A percentile compares a stretch with the other conserved stretches of the same genome.
These are phyloP conservation scores for Sceloporus tristichus DNA, from an alignment of 2,113 vertebrate genomes.

Conservation along the genomic window DNA sequence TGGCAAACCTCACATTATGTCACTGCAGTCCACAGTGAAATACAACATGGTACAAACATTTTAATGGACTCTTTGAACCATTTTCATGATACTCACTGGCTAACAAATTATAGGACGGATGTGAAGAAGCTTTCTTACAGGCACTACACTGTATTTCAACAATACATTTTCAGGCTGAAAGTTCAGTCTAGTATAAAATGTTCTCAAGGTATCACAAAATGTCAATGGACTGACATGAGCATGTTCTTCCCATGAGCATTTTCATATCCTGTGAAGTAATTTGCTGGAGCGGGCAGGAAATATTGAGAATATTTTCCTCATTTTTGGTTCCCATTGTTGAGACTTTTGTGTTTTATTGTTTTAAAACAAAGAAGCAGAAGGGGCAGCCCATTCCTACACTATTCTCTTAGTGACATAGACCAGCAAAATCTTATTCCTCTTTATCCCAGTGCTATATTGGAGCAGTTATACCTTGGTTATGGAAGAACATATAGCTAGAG, in stretches of 20 bases:
- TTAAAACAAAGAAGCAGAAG: background rate
- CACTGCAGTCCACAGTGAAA: background rate
- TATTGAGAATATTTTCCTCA: background rate
- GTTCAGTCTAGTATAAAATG: background rate
- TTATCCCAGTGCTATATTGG: background rate
- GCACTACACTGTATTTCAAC: background rate
- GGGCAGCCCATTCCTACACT: background rate
- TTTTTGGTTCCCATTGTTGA: background rate
- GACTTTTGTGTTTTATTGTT: background rate
- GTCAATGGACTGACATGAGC: too few relatives aligned
- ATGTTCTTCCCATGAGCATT: background rate
- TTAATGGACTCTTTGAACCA: background rate
- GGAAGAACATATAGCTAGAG: background rate
- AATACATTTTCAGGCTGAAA: background rate
- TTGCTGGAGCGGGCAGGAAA: background rate
- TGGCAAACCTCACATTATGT: too few relatives aligned
- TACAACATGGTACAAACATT: background rate
- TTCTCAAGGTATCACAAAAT: background rate
- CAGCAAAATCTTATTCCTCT: slow-evolving; percentile 33
- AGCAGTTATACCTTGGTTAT: background rate
- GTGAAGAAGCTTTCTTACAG: background rate
- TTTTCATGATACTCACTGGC: background rate
- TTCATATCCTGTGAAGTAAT: background rate
- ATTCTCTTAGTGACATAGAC: slow-evolving; percentile 40
- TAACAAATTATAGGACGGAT: background rate